Conservation (phyloP, 1,140 invertebrate species). For the Hyles euphorbiae region DNA sequence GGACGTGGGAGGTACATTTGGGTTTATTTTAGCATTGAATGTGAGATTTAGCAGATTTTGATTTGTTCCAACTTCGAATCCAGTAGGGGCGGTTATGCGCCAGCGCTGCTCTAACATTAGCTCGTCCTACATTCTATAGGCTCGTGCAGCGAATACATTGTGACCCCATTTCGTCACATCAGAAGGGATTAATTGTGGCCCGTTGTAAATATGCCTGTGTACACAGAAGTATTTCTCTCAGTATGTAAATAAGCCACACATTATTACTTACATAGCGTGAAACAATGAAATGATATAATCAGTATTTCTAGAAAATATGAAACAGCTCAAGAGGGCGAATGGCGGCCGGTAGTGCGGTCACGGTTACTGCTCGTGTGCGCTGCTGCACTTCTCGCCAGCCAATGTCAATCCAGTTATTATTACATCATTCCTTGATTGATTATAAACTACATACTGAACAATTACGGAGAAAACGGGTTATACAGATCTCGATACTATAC, state of each 20-base stretch:
- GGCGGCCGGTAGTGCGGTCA: constrained; percentile 15
- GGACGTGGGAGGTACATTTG: neutral
- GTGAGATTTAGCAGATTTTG: constrained; percentile 15
- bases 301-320: constrained; percentile 1
- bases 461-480: constrained; percentile 8
- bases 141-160: constrained; percentile 47
- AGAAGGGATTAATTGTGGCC: constrained; percentile 17
- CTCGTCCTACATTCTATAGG: constrained; percentile 60
- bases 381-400: constrained; percentile 14
- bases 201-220: neutral
- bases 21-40: constrained; percentile 14
- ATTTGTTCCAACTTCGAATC: constrained; percentile 35
- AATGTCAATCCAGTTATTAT: constrained; percentile 15
- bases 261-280: no score
- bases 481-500: neutral
- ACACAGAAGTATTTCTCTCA: no score
- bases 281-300: neutral
- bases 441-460: neutral
- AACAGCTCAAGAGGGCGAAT: neutral
- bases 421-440: constrained; percentile 11
- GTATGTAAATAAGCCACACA: no score
- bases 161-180: constrained; percentile 58
- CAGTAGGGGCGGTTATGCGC: constrained; percentile 38
- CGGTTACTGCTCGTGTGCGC: constrained; percentile 11
- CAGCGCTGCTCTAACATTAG: constrained; percentile 60